phyloP scores from a whole-genome alignment of 2,888 invertebrate genomes.

The Villa cingulata region DNA sequence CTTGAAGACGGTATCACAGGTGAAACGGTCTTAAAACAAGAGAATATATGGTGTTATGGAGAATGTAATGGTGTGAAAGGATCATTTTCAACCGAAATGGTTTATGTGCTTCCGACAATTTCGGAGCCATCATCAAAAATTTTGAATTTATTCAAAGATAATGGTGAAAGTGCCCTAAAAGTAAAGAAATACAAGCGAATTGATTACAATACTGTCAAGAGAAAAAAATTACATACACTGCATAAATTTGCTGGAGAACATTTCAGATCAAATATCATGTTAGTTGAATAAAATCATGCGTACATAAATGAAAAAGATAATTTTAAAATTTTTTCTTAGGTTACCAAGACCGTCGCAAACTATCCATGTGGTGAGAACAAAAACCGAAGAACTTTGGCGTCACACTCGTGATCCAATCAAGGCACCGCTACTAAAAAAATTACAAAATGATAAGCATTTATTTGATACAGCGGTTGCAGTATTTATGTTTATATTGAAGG shows the following conservation, averaged over 20 bases:
- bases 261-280: slow-evolving; percentile 43
- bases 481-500: slow-evolving; percentile 60
- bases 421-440: slow-evolving; percentile 64
- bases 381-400: slow-evolving; percentile 66
- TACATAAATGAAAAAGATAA: too few relatives aligned
- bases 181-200: slow-evolving; percentile 36
- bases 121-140: slow-evolving; percentile 55
- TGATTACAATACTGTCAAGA: slow-evolving; percentile 44
- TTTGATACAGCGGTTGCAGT: slow-evolving; percentile 59
- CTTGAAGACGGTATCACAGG: slow-evolving; percentile 63
- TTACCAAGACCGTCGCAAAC: slow-evolving; percentile 46
- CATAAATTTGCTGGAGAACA: slow-evolving; percentile 71
- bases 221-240: slow-evolving; percentile 65
- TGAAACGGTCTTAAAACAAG: slow-evolving; percentile 52
- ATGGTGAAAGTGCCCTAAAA: slow-evolving; percentile 36
- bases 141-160: slow-evolving; percentile 50
- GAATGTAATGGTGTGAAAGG: slow-evolving; percentile 57
- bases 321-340: slow-evolving; percentile 21
- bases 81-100: slow-evolving; percentile 73
- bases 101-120: slow-evolving; percentile 75
- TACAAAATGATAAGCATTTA: slow-evolving; percentile 54
- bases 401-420: slow-evolving; percentile 69
- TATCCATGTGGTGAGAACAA: slow-evolving; percentile 48
- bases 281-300: slow-evolving; percentile 3
- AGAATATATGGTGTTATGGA: slow-evolving; percentile 54